phyloP scores from a whole-genome alignment of 2,888 invertebrate species.

The Meiosimyza decipiens region DNA sequence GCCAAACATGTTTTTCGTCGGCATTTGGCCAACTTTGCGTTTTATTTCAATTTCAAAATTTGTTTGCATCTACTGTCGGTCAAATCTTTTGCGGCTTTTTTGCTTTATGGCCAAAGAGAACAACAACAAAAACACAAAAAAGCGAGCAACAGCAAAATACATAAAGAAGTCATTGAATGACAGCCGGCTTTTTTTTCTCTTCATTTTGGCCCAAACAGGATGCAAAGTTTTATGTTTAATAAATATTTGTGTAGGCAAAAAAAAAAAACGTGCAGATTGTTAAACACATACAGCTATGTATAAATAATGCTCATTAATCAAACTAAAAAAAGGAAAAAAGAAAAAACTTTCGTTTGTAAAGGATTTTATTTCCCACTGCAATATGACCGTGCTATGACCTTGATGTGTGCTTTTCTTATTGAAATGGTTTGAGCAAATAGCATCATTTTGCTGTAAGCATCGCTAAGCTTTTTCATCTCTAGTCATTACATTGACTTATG shows the following conservation, averaged over 20 bases:
- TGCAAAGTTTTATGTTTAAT: background rate
- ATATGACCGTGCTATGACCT: slow-evolving; percentile 7
- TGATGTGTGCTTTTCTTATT: too few species aligned
- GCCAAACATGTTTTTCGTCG: slow-evolving; percentile 4
- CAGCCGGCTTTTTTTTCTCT: background rate
- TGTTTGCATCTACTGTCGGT: background rate
- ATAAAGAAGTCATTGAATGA: background rate
- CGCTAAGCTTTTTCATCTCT: too few species aligned
- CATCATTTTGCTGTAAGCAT: too few species aligned
- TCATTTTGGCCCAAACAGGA: slow-evolving; percentile 11
- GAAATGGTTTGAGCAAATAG: too few species aligned
- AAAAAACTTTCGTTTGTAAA: background rate
- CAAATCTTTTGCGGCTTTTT: background rate
- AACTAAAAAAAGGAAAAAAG: background rate
- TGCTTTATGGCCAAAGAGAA: slow-evolving; percentile 2
- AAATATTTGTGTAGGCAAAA: background rate
- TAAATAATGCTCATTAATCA: background rate
- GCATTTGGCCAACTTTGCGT: background rate
- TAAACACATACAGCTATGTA: background rate
- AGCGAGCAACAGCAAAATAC: background rate
- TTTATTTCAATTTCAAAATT: slow-evolving; percentile 11
- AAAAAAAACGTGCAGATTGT: too few species aligned
- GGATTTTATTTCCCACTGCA: too few species aligned
- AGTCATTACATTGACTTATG: too few species aligned
- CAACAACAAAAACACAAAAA: background rate